Conservation (phyloP, 2,888 invertebrate species). For the Timema cristinae region DNA sequence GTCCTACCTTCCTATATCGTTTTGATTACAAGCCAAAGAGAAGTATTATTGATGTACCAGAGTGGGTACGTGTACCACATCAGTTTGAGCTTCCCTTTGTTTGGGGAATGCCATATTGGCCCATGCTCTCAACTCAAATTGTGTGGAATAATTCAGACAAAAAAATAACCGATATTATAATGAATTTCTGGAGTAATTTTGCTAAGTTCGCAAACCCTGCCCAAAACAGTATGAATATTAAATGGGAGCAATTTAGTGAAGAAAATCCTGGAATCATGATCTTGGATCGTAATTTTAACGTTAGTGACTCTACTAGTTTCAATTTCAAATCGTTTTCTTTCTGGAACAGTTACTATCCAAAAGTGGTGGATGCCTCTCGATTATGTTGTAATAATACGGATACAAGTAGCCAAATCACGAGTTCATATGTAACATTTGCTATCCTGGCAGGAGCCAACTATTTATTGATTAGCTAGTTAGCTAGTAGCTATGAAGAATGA, state of each 20-base stretch:
- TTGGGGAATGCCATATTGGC: constrained; percentile 76
- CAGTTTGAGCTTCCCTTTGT: constrained; percentile 77
- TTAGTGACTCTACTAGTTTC: constrained; percentile 62
- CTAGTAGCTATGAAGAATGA: too few relatives aligned
- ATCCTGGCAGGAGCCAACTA: constrained; percentile 15
- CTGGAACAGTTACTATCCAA: constrained; percentile 82
- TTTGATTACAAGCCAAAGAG: constrained; percentile 55
- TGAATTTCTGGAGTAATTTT: constrained; percentile 78
- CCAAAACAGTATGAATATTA: constrained; percentile 65
- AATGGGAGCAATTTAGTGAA: constrained; percentile 68
- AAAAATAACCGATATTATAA: constrained; percentile 71
- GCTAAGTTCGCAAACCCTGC: constrained; percentile 63
- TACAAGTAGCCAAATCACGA: not conserved
- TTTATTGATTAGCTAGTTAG: not conserved
- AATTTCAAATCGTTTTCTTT: constrained; percentile 76
- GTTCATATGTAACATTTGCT: constrained; percentile 10
- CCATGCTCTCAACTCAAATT: constrained; percentile 48
- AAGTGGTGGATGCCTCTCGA: constrained; percentile 65
- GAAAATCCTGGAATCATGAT: constrained; percentile 67
- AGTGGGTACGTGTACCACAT: constrained; percentile 77
- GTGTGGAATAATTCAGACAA: constrained; percentile 73
- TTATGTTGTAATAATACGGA: constrained; percentile 65
- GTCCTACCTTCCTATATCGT: constrained; percentile 64
- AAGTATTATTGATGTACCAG: constrained; percentile 54
- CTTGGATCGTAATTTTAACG: constrained; percentile 72